These are phyloP conservation scores for Lutraria lutraria DNA, from an alignment of 2,888 invertebrate genomes.

Conservation along the genomic window DNA sequence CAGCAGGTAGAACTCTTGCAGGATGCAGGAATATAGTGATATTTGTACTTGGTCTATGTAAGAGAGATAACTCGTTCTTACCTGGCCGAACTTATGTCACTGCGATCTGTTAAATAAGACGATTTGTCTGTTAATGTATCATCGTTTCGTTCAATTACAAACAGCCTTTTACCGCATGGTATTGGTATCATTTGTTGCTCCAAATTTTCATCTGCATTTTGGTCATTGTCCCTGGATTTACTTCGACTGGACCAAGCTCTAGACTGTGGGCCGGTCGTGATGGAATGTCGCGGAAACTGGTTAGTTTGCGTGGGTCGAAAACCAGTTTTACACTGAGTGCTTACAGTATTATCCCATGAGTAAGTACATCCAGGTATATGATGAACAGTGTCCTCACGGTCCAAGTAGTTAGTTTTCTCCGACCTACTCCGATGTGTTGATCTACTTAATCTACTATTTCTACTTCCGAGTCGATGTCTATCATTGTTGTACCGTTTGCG, in stretches of 20 bases:
- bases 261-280: background rate
- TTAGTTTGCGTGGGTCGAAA: background rate
- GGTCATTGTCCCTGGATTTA: background rate
- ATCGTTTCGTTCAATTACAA: background rate
- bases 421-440: constrained; percentile 16
- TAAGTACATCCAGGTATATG: constrained; percentile 54
- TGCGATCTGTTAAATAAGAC: background rate
- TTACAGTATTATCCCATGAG: constrained; percentile 57
- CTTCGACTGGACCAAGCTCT: background rate
- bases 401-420: constrained; percentile 32
- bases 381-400: constrained; percentile 41
- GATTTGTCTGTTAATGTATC: background rate
- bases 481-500: background rate
- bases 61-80: background rate
- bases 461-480: background rate
- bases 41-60: no score
- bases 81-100: background rate
- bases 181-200: background rate
- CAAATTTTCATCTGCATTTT: background rate
- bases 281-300: constrained; percentile 21
- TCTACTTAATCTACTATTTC: background rate
- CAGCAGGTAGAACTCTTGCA: no score
- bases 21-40: no score
- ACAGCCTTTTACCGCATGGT: constrained; percentile 7
- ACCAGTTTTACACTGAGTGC: constrained; percentile 9